Evolutionary conservation across 1,140 invertebrate species (phyloP), one percentile per base, ranked within the genome.

Genomic region (Conus betulinus): DNA sequence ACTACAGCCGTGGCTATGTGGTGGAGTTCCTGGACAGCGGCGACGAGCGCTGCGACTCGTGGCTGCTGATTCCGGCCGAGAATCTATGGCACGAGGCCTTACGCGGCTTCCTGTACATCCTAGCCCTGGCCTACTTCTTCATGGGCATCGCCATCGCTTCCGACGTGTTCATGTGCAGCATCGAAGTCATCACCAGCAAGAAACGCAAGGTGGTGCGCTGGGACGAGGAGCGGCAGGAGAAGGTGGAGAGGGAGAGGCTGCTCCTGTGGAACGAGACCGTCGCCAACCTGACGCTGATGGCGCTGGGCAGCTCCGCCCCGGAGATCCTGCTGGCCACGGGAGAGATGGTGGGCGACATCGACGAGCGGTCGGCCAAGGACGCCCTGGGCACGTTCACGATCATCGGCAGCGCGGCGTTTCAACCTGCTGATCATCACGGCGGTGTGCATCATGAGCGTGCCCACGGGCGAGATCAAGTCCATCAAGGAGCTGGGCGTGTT

Each of bases 111-210:
- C 91, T 95, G 5, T 95, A 95, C 88, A 88, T 93, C 51, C 8
- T 94, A 8, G 92, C 91, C 17, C 92, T 94, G 88, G 63, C 91
- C 8, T 95, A 94, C 87, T 83, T 94, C 39, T 95, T 95, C 90
- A 84, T 95, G 25, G 94, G 94, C n/a, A 92, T 97, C 52, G 96
- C 97, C 60, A 97, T 97, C 90, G 95, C 96, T 13, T 95, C 96
- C 53, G 96, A 96, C 92, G 95, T 96, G 87, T 97, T 97, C 92
- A 97, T 97, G 96, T 96, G 96, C 81, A 95, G 96, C 89, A 97
- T 97, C 87, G 97, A 97, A 92, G 92, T 93, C 5, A 93, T 95
- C 79, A 95, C 93, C 6, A 93, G 93, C 88, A 93, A 94, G 88
- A 93, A 93, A 74, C 88, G 91, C 86, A 94, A 87, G 52, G 90